Base-by-base conservation (phyloP, 2,797 vertebrate species). In the Alectoris magna region DNA sequence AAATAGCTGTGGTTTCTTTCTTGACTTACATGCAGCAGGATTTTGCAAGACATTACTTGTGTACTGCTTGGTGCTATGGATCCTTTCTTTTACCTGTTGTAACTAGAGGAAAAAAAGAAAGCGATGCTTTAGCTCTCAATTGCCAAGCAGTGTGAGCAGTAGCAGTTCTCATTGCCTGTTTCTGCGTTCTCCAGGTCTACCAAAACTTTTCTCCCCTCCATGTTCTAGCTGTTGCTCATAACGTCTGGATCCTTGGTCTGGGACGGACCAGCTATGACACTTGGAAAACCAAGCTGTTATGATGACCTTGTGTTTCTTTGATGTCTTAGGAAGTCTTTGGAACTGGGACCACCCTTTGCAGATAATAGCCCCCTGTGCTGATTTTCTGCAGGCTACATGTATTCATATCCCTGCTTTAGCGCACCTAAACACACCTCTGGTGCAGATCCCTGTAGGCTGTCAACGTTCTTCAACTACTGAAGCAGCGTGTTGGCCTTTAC, bases 391-490 rank as follows among this genome's bases (percentile, higher is more conserved):
- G 58, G n/a, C 29, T n/a, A 2, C 36, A 27, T 14, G 9, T 44
- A 19, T 64, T 80, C 26, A 3, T 44, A 12, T 39, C 24, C 11
- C 26, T 44, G 0, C 11, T 58, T 38, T 1, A 49, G 26, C 74
- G n/a, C 15, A 90, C 9, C 16, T 38, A 18, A 69, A 23, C n/a
- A 24, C 8, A 8, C 7, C 34, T n/a, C 13, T 44, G 31, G 19
- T 58, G 58, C 43, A 64, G 48, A 41, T 75, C 64, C 7, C 5
- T 56, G 18, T 58, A 34, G 38, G 13, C 22, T 36, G 0, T 38
- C 26, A 6, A 29, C n/a, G 6, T 10, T 8, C 41, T 55, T 62
- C 46, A 78, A 0, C 38, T 70, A 0, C 4, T 60, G 82, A 56
- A 92, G 39, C 43, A 67, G 36, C 23, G 15, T 0, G 0, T 56